Percentiles rank a stretch among this genome's conserved stretches.
These are phyloP conservation scores for Solea solea DNA, from an alignment of 2,113 vertebrate species.

Conservation along the genomic window DNA sequence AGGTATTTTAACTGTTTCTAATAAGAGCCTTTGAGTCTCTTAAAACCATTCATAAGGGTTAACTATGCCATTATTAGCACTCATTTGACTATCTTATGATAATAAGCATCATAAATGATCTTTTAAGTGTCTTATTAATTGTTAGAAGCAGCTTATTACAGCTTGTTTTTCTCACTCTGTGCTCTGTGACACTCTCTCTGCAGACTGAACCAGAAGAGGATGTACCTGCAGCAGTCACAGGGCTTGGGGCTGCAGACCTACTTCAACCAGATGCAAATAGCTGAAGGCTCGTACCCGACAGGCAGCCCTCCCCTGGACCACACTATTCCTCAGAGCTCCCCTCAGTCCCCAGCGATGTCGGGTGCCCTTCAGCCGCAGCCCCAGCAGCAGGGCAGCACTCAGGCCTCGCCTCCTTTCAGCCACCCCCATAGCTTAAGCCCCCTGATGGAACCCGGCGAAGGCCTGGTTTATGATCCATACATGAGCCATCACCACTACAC, in stretches of 20 bases:
- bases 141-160: not conserved
- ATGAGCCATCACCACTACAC: constrained; percentile 82
- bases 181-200: constrained; percentile 8
- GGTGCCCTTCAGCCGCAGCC: constrained; percentile 80
- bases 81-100: no score
- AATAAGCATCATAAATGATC: no score
- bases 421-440: constrained; percentile 71
- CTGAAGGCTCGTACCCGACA: constrained; percentile 85
- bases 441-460: constrained; percentile 76
- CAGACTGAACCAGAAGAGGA: constrained; percentile 95
- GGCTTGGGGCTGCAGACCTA: constrained; percentile 87
- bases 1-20: no score
- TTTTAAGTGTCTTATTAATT: no score
- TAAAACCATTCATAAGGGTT: no score
- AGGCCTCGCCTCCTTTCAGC: constrained; percentile 65
- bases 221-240: constrained; percentile 95
- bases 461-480: constrained; percentile 78
- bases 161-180: not conserved
- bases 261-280: constrained; percentile 99
- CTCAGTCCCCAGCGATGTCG: constrained; percentile 80
- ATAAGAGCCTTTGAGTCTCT: no score
- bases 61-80: no score
- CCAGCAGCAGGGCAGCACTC: constrained; percentile 75
- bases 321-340: constrained; percentile 76
- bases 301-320: constrained; percentile 82